Evolutionary conservation across 92 coral and sea anemone species (phyloP).

Genomic region (Epizoanthus stellaris): DNA sequence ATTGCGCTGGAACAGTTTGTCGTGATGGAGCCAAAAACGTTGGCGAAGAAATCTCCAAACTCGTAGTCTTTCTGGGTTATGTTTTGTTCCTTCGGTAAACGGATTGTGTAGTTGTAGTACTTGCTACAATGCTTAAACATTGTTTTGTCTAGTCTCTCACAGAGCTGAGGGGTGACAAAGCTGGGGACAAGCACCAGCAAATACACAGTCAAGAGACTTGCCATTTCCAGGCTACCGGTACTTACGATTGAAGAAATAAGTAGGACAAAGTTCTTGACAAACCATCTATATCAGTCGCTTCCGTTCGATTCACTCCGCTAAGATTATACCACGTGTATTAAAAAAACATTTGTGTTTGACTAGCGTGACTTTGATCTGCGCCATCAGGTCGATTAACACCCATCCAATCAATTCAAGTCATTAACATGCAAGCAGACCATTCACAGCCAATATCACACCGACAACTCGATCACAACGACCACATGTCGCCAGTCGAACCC

Average conservation of each 20-base stretch:
- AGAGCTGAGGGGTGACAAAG: not conserved
- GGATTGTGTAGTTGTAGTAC: slow-evolving; percentile 21
- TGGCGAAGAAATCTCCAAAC: slow-evolving; percentile 4
- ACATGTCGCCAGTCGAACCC: too few species aligned
- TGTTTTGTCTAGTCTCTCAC: slow-evolving; percentile 19
- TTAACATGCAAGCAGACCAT: too few species aligned
- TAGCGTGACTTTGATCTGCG: not conserved
- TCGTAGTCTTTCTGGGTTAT: slow-evolving; percentile 2
- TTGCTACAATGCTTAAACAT: slow-evolving; percentile 28
- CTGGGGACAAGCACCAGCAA: not conserved
- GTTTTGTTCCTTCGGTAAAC: slow-evolving; percentile 6
- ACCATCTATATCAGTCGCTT: not conserved
- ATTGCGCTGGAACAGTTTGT: slow-evolving; percentile 32
- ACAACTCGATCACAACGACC: too few species aligned
- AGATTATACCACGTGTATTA: not conserved
- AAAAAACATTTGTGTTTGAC: not conserved
- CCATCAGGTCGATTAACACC: too few species aligned
- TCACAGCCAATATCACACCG: too few species aligned
- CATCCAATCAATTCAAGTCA: too few species aligned
- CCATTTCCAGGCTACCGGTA: not conserved
- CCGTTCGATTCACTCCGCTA: not conserved
- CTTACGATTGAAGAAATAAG: not conserved
- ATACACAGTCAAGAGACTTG: not conserved
- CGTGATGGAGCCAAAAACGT: not conserved
- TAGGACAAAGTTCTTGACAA: not conserved